phyloP scores from a whole-genome alignment of 1,140 invertebrate genomes.

The Melipona quadrifasciata region DNA sequence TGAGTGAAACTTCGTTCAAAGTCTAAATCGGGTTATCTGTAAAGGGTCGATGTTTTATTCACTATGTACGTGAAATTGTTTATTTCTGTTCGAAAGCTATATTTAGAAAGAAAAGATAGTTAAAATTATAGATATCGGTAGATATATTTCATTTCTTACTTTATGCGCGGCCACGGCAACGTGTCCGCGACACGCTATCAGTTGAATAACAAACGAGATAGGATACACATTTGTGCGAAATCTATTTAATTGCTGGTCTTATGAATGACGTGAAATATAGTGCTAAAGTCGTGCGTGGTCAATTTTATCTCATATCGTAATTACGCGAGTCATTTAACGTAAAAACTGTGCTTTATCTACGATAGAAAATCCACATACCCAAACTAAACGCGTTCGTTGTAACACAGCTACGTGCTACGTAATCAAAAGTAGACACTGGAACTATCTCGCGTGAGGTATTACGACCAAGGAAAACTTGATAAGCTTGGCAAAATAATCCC shows the following conservation, averaged over 20 bases:
- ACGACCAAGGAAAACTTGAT: background rate
- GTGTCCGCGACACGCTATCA: no score
- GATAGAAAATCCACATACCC: no score
- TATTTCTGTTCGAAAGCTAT: background rate
- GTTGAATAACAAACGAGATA: background rate
- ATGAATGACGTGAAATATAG: background rate
- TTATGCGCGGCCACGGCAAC: background rate
- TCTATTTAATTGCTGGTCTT: background rate
- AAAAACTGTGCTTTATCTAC: no score
- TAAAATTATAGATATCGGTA: background rate
- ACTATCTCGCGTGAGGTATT: background rate
- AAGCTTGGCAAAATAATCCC: background rate
- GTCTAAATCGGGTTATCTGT: no score
- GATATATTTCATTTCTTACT: background rate
- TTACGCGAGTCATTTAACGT: background rate
- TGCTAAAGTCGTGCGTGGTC: no score
- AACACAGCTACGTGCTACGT: no score
- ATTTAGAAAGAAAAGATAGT: background rate
- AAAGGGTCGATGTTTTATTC: no score
- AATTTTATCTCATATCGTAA: background rate
- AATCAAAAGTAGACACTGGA: background rate
- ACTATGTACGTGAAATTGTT: background rate
- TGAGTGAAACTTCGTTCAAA: no score
- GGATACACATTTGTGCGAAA: background rate
- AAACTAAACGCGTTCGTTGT: no score